These are phyloP conservation scores for Patiria miniata DNA, from an alignment of 35 echinoderm and acorn worm genomes.

Conservation along the genomic window DNA sequence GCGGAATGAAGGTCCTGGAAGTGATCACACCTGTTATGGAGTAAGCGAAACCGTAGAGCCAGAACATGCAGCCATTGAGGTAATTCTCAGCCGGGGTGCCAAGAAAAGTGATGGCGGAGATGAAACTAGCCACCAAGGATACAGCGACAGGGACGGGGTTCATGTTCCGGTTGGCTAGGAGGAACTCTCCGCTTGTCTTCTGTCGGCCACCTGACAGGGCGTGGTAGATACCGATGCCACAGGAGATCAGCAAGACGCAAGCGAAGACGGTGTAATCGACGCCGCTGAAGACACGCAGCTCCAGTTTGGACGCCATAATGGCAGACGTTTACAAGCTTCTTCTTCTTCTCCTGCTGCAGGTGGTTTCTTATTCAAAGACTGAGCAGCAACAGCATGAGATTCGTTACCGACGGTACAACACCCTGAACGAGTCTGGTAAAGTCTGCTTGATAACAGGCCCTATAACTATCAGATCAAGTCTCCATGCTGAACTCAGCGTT, in stretches of 20 bases:
- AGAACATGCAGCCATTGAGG: slow-evolving; percentile 82
- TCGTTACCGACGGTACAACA: too few relatives aligned
- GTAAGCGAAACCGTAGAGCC: slow-evolving; percentile 66
- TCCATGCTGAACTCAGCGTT: too few relatives aligned
- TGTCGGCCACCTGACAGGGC: slow-evolving; percentile 72
- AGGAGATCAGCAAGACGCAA: slow-evolving; percentile 32
- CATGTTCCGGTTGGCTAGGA: slow-evolving; percentile 80
- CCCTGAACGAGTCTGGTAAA: too few relatives aligned
- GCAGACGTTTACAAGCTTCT: too few relatives aligned
- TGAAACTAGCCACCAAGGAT: slow-evolving; percentile 85
- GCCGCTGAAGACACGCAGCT: background rate
- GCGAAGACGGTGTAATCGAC: slow-evolving; percentile 58
- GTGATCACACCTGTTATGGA: slow-evolving; percentile 34
- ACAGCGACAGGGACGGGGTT: slow-evolving; percentile 61
- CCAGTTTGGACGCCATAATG: too few relatives aligned
- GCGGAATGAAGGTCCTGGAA: slow-evolving; percentile 54
- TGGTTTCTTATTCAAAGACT: too few relatives aligned
- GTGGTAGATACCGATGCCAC: slow-evolving; percentile 77
- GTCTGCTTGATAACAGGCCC: too few relatives aligned
- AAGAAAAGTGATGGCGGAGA: slow-evolving; percentile 77
- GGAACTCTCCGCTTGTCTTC: slow-evolving; percentile 69
- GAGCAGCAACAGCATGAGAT: too few relatives aligned
- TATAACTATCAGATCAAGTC: too few relatives aligned
- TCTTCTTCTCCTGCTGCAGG: too few relatives aligned
- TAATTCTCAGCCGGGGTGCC: slow-evolving; percentile 86